Conservation (phyloP, 2,113 vertebrate genomes). For the Corythoichthys haematopterus region DNA sequence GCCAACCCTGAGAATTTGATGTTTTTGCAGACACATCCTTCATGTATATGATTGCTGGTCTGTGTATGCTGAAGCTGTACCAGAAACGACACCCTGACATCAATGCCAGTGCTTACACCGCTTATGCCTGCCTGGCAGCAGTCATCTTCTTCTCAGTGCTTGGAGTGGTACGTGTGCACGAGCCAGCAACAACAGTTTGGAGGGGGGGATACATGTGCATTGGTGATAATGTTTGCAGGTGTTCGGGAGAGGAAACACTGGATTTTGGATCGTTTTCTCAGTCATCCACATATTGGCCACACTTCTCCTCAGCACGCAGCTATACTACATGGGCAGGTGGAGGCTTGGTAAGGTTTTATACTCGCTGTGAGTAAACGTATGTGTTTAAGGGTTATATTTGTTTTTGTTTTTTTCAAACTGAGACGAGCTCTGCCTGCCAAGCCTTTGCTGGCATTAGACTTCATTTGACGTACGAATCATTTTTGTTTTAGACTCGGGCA, state of each 20-base stretch:
- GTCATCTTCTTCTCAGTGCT: conserved; percentile 97
- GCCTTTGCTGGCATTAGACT: neutral
- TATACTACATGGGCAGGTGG: conserved; percentile 98
- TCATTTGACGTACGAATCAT: neutral
- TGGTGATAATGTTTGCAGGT: conserved; percentile 67
- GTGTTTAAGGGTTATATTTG: no score
- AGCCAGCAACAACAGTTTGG: neutral
- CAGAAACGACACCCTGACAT: conserved; percentile 97
- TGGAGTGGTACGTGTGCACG: conserved; percentile 80
- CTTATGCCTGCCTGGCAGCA: conserved; percentile 88
- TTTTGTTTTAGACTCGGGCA: conserved; percentile 79
- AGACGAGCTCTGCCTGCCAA: neutral
- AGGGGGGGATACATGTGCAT: neutral
- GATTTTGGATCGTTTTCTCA: conserved; percentile 91
- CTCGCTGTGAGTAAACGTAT: no score
- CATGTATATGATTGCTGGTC: conserved; percentile 98
- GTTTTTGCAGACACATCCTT: conserved; percentile 85
- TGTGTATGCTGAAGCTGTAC: conserved; percentile 96
- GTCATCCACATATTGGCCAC: conserved; percentile 91
- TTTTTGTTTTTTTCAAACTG: no score
- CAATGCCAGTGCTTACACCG: conserved; percentile 94
- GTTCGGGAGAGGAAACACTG: conserved; percentile 87
- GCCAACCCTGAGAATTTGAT: neutral
- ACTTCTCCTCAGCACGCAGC: conserved; percentile 90
- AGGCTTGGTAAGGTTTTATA: conserved; percentile 70